Conservation (phyloP, 2,113 vertebrate species). For the Tympanuchus pallidicinctus region DNA sequence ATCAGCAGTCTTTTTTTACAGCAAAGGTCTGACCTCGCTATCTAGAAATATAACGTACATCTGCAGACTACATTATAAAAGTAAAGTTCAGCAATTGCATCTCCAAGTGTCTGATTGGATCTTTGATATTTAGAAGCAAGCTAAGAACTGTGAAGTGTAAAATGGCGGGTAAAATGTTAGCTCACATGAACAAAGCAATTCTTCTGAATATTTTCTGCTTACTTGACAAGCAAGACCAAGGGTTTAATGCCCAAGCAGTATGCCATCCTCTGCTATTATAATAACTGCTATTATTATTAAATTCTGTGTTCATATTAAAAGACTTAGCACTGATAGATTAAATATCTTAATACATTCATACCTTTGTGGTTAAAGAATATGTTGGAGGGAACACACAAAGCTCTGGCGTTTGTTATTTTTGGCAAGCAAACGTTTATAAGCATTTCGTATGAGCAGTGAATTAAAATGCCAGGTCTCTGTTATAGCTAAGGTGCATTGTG, state of each 20-base stretch:
- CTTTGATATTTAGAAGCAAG: background rate
- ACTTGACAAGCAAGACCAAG: background rate
- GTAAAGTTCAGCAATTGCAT: background rate
- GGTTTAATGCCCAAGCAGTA: background rate
- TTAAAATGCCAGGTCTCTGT: constrained; percentile 47
- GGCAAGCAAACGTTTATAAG: background rate
- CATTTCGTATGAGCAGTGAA: background rate
- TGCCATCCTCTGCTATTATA: background rate
- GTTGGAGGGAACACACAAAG: background rate
- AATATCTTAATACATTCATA: background rate
- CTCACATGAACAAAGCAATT: background rate
- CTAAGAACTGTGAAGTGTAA: background rate
- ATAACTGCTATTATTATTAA: background rate
- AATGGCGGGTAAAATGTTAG: background rate
- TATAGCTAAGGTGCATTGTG: background rate
- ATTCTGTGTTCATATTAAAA: background rate
- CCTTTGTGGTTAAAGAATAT: background rate
- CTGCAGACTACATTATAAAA: background rate
- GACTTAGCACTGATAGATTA: background rate
- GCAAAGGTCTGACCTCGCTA: background rate
- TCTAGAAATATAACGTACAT: background rate
- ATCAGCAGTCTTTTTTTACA: background rate
- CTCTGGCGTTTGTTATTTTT: constrained; percentile 34
- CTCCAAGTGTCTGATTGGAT: background rate
- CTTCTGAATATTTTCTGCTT: background rate